These are phyloP conservation scores for Hemistola chrysoprasaria DNA, from an alignment of 2,888 invertebrate species.

Conservation along the genomic window DNA sequence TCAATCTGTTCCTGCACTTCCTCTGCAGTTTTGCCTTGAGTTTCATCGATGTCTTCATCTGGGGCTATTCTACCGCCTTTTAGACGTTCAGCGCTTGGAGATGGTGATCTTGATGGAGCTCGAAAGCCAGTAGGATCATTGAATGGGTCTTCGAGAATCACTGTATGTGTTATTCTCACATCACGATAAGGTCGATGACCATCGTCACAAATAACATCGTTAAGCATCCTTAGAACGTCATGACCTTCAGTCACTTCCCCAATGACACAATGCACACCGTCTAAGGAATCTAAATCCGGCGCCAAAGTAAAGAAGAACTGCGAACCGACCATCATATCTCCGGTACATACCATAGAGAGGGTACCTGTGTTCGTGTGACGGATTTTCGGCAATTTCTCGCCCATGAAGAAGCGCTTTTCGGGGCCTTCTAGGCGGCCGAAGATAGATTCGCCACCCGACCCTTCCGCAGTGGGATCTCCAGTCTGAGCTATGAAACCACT, in stretches of 20 bases:
- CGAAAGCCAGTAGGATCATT: slow-evolving; percentile 91
- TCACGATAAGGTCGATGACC: slow-evolving; percentile 96
- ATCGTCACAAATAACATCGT: slow-evolving; percentile 96
- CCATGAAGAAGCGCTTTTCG: slow-evolving; percentile 93
- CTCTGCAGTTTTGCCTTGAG: slow-evolving; percentile 90
- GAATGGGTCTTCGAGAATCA: slow-evolving; percentile 97
- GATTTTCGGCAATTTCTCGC: slow-evolving; percentile 94
- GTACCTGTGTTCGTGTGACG: slow-evolving; percentile 93
- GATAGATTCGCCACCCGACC: slow-evolving; percentile 95
- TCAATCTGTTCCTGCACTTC: slow-evolving; percentile 94
- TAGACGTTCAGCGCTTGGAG: slow-evolving; percentile 90
- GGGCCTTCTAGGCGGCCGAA: slow-evolving; percentile 93
- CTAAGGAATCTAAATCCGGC: slow-evolving; percentile 93
- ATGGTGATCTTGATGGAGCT: slow-evolving; percentile 93
- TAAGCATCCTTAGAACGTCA: slow-evolving; percentile 93
- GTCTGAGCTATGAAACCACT: slow-evolving; percentile 98
- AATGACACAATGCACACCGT: slow-evolving; percentile 96
- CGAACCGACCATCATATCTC: slow-evolving; percentile 93
- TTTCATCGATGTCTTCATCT: slow-evolving; percentile 96
- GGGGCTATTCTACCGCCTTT: slow-evolving; percentile 94
- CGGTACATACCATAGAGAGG: slow-evolving; percentile 97
- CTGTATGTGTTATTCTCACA: slow-evolving; percentile 97
- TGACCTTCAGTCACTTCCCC: slow-evolving; percentile 97
- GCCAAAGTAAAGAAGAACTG: slow-evolving; percentile 98
- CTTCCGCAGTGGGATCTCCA: slow-evolving; percentile 96